Evolutionary conservation across 2,113 vertebrate genomes (phyloP).

Genomic region (Zingel zingel): DNA sequence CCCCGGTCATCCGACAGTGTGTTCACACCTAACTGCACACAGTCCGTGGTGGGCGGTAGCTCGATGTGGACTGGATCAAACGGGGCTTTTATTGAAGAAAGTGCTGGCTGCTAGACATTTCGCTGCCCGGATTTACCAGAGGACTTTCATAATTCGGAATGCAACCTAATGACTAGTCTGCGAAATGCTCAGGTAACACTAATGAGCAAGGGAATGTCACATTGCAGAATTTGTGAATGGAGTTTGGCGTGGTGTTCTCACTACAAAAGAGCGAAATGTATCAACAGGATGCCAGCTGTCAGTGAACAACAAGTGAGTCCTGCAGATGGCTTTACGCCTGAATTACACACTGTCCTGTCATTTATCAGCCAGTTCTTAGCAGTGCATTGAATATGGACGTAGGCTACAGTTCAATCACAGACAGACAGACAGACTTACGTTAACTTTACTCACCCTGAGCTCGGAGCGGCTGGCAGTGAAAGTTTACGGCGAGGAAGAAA

Average conservation of each 20-base stretch:
- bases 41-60: conserved; percentile 41
- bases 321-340: background rate
- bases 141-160: fast-evolving
- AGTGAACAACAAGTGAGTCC: conserved; percentile 36
- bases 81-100: background rate
- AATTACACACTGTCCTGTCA: too few relatives aligned
- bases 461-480: conserved; percentile 70
- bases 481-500: conserved; percentile 79
- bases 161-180: fast-evolving
- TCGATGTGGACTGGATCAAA: background rate
- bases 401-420: background rate
- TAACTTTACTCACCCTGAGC: conserved; percentile 81
- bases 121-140: background rate
- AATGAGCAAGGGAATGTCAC: fast-evolving
- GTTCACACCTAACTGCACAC: background rate
- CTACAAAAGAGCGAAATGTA: background rate
- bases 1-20: conserved; percentile 7
- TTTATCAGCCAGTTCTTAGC: background rate
- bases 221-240: background rate
- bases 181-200: fast-evolving
- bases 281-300: conserved; percentile 42
- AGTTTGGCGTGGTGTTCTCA: background rate
- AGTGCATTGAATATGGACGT: background rate
- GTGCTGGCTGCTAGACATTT: too few relatives aligned
- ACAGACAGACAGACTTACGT: conserved; percentile 10